phyloP scores from a whole-genome alignment of 2,113 vertebrate species.

The Microcebus murinus region DNA sequence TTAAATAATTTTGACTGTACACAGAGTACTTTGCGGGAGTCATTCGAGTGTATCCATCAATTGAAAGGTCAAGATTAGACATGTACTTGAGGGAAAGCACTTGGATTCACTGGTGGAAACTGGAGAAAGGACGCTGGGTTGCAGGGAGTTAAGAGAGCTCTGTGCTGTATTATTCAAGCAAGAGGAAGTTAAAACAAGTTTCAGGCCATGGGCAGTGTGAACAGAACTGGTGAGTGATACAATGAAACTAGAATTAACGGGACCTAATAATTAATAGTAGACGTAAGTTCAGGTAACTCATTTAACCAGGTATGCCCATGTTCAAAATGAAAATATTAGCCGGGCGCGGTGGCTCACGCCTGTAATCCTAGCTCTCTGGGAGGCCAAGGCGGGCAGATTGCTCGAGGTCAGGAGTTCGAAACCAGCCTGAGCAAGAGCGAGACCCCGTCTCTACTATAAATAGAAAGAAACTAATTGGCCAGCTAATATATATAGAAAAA shows the following conservation, averaged over 20 bases:
- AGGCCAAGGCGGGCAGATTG: too few species aligned
- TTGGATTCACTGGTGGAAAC: neutral
- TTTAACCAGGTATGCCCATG: neutral
- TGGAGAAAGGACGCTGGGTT: fast-evolving
- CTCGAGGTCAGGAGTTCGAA: too few species aligned
- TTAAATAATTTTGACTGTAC: neutral
- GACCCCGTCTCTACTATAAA: too few species aligned
- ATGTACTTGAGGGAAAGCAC: neutral
- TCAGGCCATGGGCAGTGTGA: neutral
- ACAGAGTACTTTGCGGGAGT: neutral
- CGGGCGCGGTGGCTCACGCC: too few species aligned
- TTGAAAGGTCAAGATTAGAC: neutral
- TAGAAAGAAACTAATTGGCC: too few species aligned
- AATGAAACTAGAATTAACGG: neutral
- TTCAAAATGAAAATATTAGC: neutral
- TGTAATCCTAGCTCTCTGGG: too few species aligned
- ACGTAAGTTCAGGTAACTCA: neutral
- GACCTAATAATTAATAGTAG: neutral
- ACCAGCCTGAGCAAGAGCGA: too few species aligned
- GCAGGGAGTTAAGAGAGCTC: neutral
- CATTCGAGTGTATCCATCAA: neutral
- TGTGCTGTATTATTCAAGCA: neutral
- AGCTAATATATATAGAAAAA: too few species aligned
- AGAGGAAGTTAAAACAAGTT: neutral
- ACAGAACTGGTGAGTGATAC: neutral